These are phyloP conservation scores for Octonoba sinensis DNA, from an alignment of 2,888 invertebrate species.

Conservation along the genomic window DNA sequence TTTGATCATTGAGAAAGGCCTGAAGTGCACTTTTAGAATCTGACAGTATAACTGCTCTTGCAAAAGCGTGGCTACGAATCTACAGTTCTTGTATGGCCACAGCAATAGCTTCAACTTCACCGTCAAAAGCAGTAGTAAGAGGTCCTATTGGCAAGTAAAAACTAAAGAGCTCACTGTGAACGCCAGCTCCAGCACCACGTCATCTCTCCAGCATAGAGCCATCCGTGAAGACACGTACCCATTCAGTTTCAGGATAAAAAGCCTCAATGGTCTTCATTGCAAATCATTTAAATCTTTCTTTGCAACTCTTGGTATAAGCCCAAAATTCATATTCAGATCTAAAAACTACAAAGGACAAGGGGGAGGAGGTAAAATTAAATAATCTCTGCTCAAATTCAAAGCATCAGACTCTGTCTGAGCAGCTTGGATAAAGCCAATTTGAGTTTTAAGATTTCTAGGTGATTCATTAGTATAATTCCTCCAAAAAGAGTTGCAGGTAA, in stretches of 20 bases:
- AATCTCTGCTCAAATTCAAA: not conserved
- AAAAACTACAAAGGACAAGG: not conserved
- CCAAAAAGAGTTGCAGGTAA: constrained; percentile 1
- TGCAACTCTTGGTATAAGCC: not conserved
- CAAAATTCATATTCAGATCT: not conserved
- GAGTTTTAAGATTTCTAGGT: constrained; percentile 12
- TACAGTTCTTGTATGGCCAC: not conserved
- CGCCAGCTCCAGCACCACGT: not conserved
- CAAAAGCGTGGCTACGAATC: not conserved
- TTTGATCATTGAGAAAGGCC: no score
- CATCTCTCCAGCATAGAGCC: constrained; percentile 3
- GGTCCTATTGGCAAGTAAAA: not conserved
- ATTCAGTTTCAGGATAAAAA: not conserved
- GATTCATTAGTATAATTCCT: not conserved
- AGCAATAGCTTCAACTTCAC: no score
- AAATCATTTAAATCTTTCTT: not conserved
- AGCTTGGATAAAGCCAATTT: constrained; percentile 3
- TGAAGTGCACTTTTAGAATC: no score
- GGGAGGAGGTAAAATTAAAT: not conserved
- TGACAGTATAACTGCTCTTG: not conserved
- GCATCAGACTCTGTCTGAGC: not conserved
- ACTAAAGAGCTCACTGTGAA: not conserved
- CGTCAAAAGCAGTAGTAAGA: not conserved
- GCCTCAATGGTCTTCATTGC: not conserved
- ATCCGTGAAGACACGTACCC: constrained; percentile 1